Percentiles rank a stretch among this genome's conserved stretches.
Conservation (phyloP, 1,140 invertebrate species). For the Heliothis virescens region DNA sequence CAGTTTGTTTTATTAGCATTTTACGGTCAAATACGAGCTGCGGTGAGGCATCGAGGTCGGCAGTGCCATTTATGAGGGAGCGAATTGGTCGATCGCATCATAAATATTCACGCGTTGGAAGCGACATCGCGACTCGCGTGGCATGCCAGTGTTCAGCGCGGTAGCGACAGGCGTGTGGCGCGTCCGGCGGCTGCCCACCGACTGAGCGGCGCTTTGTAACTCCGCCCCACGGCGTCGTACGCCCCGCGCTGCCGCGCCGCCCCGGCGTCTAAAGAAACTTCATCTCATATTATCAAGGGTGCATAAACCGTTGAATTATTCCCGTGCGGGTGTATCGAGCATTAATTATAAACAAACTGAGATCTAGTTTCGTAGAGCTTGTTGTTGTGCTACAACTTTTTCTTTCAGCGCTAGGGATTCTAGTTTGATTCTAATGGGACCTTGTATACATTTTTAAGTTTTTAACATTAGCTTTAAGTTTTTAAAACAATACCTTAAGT, state of each 20-base stretch:
- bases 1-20: slow-evolving; percentile 83
- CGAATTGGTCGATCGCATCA: slow-evolving; percentile 77
- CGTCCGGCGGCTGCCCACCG: slow-evolving; percentile 79
- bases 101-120: slow-evolving; percentile 80
- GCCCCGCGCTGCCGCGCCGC: slow-evolving; percentile 74
- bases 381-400: slow-evolving; percentile 33
- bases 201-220: slow-evolving; percentile 75
- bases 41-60: slow-evolving; percentile 72
- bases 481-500: not conserved
- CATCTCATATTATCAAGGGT: slow-evolving; percentile 83
- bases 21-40: slow-evolving; percentile 71
- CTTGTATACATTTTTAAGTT: not conserved
- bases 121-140: slow-evolving; percentile 81
- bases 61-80: slow-evolving; percentile 81
- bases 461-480: slow-evolving; percentile 7
- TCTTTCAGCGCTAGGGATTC: slow-evolving; percentile 6
- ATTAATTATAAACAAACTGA: slow-evolving; percentile 76
- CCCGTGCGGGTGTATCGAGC: slow-evolving; percentile 70
- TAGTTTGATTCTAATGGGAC: slow-evolving; percentile 37
- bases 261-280: slow-evolving; percentile 80
- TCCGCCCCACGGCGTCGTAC: slow-evolving; percentile 76
- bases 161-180: slow-evolving; percentile 58
- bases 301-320: slow-evolving; percentile 80
- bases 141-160: slow-evolving; percentile 64
- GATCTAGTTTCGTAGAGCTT: slow-evolving; percentile 54